Evolutionary conservation across 2,113 vertebrate genomes (phyloP), one percentile per base, ranked within the genome.

Genomic region (Vanacampus margaritifer): DNA sequence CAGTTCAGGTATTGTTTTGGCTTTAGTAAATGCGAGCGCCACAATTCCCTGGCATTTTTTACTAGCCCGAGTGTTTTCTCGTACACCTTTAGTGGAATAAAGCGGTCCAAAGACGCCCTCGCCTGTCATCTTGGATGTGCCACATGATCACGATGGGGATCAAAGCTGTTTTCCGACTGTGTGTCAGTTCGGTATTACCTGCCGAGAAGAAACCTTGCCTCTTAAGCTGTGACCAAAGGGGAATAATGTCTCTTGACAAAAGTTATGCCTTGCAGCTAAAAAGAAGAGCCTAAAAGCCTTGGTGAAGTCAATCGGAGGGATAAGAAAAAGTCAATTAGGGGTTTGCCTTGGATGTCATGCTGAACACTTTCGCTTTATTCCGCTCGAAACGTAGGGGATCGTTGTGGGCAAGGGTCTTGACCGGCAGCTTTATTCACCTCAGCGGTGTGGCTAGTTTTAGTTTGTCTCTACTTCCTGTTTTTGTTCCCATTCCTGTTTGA

Each of bases 171-270:
- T 81, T 86, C 80, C 74, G 64, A 81, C 73, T 54, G 76, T 73
- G 77, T 88, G 87, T 86, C 84, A 86, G 78, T 73, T 72, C 73
- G 79, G 84, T 81, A 84, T 87, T 83, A 88, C 87, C 87, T 89
- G 86, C 79, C 78, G 56, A 69, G 77, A 79, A 78, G 77, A 86
- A 82, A 80, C 74, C 78, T 71, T 73, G 74, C 79, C 77, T 81
- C 83, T 82, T 86, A 88, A 84, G 74, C 80, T 84, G 78, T 73
- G 84, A 87, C 86, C 86, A 86, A 84, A 84, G 79, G 73, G 86
- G 86, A 87, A 82, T 85, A 87, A 88, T 84, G 85, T 88, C 85
- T 80, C 84, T 73, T 85, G 86, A 82, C 82, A 80, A 81, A n/a
- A 82, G 66, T 71, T 77, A 87, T 79, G 65, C 77, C 86, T 84